Percentiles rank a stretch among this genome's conserved stretches.
phyloP scores from a whole-genome alignment of 2,113 vertebrate genomes.

The Onychorhynchus coronatus region DNA sequence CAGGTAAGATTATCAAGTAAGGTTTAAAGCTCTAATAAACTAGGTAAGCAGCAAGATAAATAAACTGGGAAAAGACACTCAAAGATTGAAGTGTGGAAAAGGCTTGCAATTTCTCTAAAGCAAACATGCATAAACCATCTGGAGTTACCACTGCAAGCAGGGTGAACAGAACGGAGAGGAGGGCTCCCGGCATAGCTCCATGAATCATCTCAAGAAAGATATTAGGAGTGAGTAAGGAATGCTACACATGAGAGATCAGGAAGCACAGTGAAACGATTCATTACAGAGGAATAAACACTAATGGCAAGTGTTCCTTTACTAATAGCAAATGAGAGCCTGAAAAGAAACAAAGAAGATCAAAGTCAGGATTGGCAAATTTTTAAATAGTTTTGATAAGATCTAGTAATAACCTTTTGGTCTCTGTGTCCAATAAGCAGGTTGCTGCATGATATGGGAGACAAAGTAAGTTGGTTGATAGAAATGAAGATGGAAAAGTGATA shows the following conservation, averaged over 20 bases:
- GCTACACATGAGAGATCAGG: not conserved
- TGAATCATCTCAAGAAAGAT: not conserved
- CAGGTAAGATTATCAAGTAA: not conserved
- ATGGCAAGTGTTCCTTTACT: not conserved
- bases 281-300: not conserved
- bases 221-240: not conserved
- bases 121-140: not conserved
- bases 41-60: not conserved
- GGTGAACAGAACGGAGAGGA: not conserved
- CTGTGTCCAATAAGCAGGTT: not conserved
- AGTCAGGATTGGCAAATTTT: not conserved
- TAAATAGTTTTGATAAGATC: not conserved
- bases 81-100: not conserved
- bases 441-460: not conserved
- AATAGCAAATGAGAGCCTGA: not conserved
- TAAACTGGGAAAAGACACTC: not conserved
- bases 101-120: not conserved
- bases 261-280: accelerated
- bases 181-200: not conserved
- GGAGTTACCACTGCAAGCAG: not conserved
- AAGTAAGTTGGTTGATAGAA: not conserved
- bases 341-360: not conserved
- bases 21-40: not conserved
- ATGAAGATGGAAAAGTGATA: not conserved
- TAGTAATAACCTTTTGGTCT: not conserved